phyloP scores from a whole-genome alignment of 1,140 invertebrate genomes.

The Fopius arisanus region DNA sequence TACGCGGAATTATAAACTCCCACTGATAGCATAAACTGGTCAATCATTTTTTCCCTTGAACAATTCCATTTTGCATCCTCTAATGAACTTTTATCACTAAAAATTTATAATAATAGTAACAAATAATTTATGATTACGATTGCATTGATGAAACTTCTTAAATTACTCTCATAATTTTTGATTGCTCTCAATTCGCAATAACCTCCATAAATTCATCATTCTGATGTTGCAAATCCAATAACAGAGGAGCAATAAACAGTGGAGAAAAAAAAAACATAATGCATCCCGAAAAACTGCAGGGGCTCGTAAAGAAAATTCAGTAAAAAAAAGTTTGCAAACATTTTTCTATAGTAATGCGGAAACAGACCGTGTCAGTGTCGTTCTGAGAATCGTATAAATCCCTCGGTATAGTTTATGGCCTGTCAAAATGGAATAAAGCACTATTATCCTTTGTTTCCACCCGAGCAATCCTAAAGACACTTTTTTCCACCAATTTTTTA shows the following conservation, averaged over 20 bases:
- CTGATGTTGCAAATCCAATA: not conserved
- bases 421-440: slow-evolving; percentile 12
- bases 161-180: too few species aligned
- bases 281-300: not conserved
- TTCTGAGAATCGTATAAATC: slow-evolving; percentile 7
- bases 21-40: not conserved
- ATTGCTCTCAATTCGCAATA: too few species aligned
- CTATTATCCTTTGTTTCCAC: slow-evolving; percentile 11
- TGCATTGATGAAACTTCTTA: too few species aligned
- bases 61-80: too few species aligned
- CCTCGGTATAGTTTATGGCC: slow-evolving; percentile 8
- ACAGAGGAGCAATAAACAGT: not conserved
- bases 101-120: too few species aligned
- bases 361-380: slow-evolving; percentile 10
- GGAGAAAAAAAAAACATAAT: not conserved
- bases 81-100: too few species aligned
- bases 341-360: slow-evolving; percentile 1
- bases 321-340: not conserved
- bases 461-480: slow-evolving; percentile 5
- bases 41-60: not conserved
- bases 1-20: not conserved
- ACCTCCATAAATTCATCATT: not conserved
- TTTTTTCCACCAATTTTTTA: not conserved
- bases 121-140: too few species aligned
- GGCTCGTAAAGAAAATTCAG: not conserved